A percentile compares a stretch with the other conserved stretches of the same genome.
Conservation (phyloP, 2,888 invertebrate species). For the Anarsia innoxiella region DNA sequence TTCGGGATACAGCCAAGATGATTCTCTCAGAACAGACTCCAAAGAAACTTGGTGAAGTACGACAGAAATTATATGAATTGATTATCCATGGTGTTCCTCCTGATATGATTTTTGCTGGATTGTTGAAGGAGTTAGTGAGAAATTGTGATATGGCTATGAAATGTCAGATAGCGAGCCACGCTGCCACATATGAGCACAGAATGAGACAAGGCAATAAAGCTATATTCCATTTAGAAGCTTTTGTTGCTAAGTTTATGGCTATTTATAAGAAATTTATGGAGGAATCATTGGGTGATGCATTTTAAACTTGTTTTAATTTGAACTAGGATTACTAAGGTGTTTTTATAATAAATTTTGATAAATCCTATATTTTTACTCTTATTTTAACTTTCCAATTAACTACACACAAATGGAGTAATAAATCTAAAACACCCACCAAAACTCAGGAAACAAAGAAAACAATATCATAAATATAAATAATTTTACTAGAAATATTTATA, state of each 20-base stretch:
- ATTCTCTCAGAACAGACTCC: constrained; percentile 92
- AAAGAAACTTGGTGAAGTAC: constrained; percentile 86
- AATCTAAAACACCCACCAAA: too few species aligned
- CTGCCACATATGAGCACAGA: constrained; percentile 94
- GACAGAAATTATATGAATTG: constrained; percentile 93
- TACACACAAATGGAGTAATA: too few species aligned
- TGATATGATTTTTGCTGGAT: constrained; percentile 91
- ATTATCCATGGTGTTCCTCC: constrained; percentile 95
- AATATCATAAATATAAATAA: neutral
- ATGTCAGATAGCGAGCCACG: constrained; percentile 87
- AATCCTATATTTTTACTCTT: neutral
- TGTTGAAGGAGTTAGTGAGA: constrained; percentile 87
- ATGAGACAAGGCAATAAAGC: constrained; percentile 94
- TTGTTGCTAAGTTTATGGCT: constrained; percentile 97
- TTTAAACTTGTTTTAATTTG: constrained; percentile 28
- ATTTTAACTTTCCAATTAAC: neutral
- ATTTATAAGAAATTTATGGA: constrained; percentile 93
- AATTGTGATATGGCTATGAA: constrained; percentile 95
- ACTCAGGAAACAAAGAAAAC: too few species aligned
- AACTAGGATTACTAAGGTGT: neutral
- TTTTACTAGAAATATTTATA: constrained; percentile 38
- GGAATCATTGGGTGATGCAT: constrained; percentile 77
- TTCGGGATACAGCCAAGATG: constrained; percentile 89
- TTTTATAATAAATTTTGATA: neutral
- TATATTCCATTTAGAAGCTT: constrained; percentile 98